These are phyloP conservation scores for Pristionchus entomophagus DNA, from an alignment of 2,888 invertebrate genomes.

Conservation along the genomic window DNA sequence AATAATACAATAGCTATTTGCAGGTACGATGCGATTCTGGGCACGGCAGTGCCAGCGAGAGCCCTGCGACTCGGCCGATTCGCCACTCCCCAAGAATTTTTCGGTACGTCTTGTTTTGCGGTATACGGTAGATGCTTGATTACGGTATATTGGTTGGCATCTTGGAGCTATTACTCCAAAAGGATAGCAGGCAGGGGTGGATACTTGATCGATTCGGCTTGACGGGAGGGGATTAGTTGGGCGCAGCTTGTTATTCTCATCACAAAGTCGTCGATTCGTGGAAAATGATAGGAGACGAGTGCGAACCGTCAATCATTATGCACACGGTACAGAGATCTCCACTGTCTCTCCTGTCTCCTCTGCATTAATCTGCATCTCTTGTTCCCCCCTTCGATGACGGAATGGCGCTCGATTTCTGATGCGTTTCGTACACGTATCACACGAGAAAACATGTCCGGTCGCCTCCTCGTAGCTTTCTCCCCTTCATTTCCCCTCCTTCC, in stretches of 20 bases:
- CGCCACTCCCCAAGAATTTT: slow-evolving; percentile 64
- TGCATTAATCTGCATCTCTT: too few relatives aligned
- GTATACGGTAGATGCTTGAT: not conserved
- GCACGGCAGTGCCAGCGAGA: slow-evolving; percentile 58
- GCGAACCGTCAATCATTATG: slow-evolving; percentile 6
- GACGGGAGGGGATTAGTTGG: not conserved
- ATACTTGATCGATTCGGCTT: too few relatives aligned
- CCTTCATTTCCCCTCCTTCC: not conserved
- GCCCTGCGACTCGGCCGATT: slow-evolving; percentile 63
- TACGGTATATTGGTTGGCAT: not conserved
- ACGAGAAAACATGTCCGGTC: too few relatives aligned
- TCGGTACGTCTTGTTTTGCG: slow-evolving; percentile 52
- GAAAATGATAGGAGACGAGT: slow-evolving; percentile 6
- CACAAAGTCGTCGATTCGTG: not conserved
- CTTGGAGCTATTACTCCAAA: not conserved
- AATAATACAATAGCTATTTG: not conserved
- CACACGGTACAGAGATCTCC: not conserved
- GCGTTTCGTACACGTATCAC: not conserved
- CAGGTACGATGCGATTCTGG: slow-evolving; percentile 61
- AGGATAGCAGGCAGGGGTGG: not conserved
- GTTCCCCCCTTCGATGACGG: too few relatives aligned
- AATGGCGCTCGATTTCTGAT: not conserved
- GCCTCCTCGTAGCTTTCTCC: not conserved
- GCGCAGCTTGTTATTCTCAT: not conserved
- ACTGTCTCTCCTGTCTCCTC: not conserved